Conservation (phyloP, 2,888 invertebrate species). For the Thumatha senex region DNA sequence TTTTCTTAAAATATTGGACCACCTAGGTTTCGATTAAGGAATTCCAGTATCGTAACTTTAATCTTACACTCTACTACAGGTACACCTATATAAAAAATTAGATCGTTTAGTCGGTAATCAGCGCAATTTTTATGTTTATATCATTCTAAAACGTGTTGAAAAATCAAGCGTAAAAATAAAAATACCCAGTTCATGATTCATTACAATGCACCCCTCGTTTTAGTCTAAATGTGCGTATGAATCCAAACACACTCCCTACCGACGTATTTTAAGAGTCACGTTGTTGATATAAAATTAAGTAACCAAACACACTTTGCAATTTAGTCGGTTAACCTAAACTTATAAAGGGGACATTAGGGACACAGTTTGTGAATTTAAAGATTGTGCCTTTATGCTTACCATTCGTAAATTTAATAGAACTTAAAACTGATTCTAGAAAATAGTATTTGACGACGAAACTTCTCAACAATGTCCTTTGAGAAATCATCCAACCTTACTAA, state of each 20-base stretch:
- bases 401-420: neutral
- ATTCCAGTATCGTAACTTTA: too few species aligned
- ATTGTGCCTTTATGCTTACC: neutral
- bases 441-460: too few species aligned
- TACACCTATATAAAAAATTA: too few species aligned
- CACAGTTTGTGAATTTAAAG: constrained; percentile 45
- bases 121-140: too few species aligned
- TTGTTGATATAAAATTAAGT: constrained; percentile 25
- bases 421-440: neutral
- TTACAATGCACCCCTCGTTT: constrained; percentile 37
- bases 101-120: too few species aligned
- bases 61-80: too few species aligned
- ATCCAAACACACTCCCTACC: constrained; percentile 37
- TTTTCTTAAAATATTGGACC: too few species aligned
- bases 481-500: too few species aligned
- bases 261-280: constrained; percentile 33
- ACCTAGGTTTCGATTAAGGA: too few species aligned
- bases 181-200: constrained; percentile 49
- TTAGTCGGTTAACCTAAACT: constrained; percentile 49
- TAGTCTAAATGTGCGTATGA: constrained; percentile 22
- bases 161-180: constrained; percentile 32
- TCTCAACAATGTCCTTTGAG: too few species aligned
- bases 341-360: constrained; percentile 32
- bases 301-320: constrained; percentile 41
- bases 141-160: constrained; percentile 8